A percentile compares a stretch with the other conserved stretches of the same genome.
These are phyloP conservation scores for Hemitrygon akajei DNA, from an alignment of 2,797 vertebrate genomes.

Conservation along the genomic window DNA sequence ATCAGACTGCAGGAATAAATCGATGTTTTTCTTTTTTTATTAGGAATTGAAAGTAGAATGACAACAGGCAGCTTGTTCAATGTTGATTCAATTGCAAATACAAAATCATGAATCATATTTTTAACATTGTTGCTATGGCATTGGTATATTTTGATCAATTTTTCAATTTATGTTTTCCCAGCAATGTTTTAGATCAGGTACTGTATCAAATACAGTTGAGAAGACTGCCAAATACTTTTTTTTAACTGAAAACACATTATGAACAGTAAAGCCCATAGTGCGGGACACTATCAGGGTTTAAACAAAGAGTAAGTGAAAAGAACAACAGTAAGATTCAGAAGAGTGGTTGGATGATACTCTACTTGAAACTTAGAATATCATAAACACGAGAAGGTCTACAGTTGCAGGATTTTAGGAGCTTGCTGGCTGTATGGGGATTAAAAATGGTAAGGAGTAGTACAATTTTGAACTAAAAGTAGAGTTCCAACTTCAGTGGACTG, in stretches of 20 bases:
- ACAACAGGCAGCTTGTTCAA: constrained; percentile 10
- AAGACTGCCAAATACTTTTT: constrained; percentile 1
- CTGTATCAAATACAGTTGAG: not conserved
- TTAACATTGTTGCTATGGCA: not conserved
- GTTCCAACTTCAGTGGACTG: not conserved
- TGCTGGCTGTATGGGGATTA: not conserved
- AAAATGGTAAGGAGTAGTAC: no score
- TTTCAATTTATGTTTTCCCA: not conserved
- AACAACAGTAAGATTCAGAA: not conserved
- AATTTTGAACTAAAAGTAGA: not conserved
- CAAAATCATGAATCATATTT: not conserved
- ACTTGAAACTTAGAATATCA: not conserved
- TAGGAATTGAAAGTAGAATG: not conserved
- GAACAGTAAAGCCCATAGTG: not conserved
- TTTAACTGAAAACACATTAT: not conserved
- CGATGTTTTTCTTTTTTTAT: not conserved
- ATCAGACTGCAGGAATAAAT: not conserved
- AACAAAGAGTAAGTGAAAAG: not conserved
- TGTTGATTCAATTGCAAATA: not conserved
- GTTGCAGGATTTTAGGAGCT: not conserved
- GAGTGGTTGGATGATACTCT: not conserved
- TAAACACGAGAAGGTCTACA: no score
- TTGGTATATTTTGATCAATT: not conserved
- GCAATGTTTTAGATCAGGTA: not conserved
- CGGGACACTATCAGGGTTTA: not conserved